These are phyloP conservation scores for Loris lydekkerianus DNA, from an alignment of 2,797 vertebrate species.

Conservation along the genomic window DNA sequence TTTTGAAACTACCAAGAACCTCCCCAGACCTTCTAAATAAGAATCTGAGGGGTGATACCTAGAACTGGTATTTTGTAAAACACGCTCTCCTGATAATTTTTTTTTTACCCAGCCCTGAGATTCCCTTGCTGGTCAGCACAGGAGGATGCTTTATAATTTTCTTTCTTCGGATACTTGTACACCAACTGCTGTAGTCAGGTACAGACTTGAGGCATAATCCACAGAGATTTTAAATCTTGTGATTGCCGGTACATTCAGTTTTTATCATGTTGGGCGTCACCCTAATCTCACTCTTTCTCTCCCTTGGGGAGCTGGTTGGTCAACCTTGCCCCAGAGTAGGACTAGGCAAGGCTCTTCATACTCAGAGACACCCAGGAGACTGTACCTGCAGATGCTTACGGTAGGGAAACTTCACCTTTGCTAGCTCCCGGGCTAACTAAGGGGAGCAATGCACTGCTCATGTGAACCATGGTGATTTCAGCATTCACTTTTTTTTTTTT, in stretches of 20 bases:
- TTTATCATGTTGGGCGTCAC: neutral
- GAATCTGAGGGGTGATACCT: neutral
- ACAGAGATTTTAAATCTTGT: neutral
- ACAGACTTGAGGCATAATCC: neutral
- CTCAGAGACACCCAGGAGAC: neutral
- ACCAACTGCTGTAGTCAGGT: neutral
- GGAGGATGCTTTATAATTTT: neutral
- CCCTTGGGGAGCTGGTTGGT: neutral
- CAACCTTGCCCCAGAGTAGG: neutral
- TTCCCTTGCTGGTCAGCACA: no score
- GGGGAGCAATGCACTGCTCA: neutral
- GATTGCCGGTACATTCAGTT: neutral
- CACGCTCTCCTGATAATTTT: neutral
- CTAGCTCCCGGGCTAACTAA: neutral
- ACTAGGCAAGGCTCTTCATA: neutral
- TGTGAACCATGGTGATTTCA: neutral
- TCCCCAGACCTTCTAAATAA: neutral
- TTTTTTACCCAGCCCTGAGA: neutral
- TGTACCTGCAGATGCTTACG: neutral
- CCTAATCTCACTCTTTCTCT: neutral
- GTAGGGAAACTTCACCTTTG: neutral
- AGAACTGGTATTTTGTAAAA: neutral
- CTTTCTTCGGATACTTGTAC: neutral
- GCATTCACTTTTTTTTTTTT: neutral
- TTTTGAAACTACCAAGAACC: neutral